phyloP scores from a whole-genome alignment of 2,797 vertebrate species.

The Ataeniobius toweri region DNA sequence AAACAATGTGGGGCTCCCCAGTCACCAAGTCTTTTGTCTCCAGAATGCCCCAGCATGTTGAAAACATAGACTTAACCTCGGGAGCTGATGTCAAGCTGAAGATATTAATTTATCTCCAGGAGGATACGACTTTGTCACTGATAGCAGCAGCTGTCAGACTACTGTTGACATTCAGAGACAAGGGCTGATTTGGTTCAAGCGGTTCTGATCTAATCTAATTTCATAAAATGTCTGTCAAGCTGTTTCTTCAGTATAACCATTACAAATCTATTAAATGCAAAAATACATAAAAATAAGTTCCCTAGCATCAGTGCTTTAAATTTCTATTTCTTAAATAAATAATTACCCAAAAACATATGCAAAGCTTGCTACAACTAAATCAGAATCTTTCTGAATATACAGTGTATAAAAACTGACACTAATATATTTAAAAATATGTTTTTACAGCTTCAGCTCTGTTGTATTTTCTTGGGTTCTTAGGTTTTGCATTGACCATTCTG shows the following conservation, averaged over 20 bases:
- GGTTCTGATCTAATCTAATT: slow-evolving; percentile 8
- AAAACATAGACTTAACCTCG: slow-evolving; percentile 75
- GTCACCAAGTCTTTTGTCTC: slow-evolving; percentile 65
- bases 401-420: background rate
- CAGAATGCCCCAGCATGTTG: slow-evolving; percentile 62
- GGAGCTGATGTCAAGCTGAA: slow-evolving; percentile 57
- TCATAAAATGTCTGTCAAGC: background rate
- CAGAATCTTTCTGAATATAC: background rate
- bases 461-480: background rate
- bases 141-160: slow-evolving; percentile 51
- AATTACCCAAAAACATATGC: background rate
- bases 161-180: slow-evolving; percentile 42
- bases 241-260: background rate
- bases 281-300: background rate
- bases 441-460: background rate
- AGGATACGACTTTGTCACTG: slow-evolving; percentile 62
- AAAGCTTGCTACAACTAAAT: background rate
- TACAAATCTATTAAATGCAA: background rate
- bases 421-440: background rate
- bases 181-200: slow-evolving; percentile 43
- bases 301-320: background rate
- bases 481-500: background rate
- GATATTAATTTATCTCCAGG: slow-evolving; percentile 68
- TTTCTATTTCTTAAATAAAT: background rate
- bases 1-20: slow-evolving; percentile 53